Base-by-base conservation (phyloP, 2,888 invertebrate genomes). In the Myathropa florea region DNA sequence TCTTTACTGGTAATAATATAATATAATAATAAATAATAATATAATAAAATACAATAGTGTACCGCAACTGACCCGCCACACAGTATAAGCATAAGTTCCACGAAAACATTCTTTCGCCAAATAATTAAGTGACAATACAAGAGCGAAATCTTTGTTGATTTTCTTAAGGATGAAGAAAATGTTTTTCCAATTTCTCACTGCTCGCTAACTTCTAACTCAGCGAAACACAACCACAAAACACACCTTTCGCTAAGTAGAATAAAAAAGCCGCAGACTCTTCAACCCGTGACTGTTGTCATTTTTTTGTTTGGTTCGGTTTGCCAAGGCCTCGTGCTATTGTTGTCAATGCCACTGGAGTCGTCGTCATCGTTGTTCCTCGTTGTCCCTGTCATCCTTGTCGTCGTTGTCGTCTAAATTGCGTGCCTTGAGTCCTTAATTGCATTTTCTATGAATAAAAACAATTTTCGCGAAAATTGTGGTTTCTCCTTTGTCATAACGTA, bases 381-480 rank as follows among this genome's bases (percentile, higher is more conserved):
- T 46, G 55, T 71, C 76, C 6, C 71, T 33, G 65, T 71, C 76
- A 59, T 76, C 14, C 33, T 65, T 60, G 65, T 59, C 61, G 59
- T 76, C 28, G 77, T 60, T 68, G 83, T 83, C 73, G 78, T 67
- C 70, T 68, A 57, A 57, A 57, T 57, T 57, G 57, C 57, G 57
- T 57, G 83, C 67, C 77, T 83, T 28, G 83, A 83, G 73, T 83
- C 59, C 70, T 21, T 83, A 83, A 83, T 83, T 83, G 78, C 83
- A 78, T 78, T 77, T 78, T 72, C 72, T 72, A 78, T 77, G 83
- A 73, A 83, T 68, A 78, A 78, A 83, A 71, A 83, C 77, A 72
- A 83, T 83, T 67, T 78, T 73, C 78, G 61, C 68, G 75, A 83
- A 78, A 83, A 73, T 83, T 78, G 77, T 67, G 57, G 78, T 67